Evolutionary conservation across 2,888 invertebrate species (phyloP).

Genomic region (Sturmia bella): DNA sequence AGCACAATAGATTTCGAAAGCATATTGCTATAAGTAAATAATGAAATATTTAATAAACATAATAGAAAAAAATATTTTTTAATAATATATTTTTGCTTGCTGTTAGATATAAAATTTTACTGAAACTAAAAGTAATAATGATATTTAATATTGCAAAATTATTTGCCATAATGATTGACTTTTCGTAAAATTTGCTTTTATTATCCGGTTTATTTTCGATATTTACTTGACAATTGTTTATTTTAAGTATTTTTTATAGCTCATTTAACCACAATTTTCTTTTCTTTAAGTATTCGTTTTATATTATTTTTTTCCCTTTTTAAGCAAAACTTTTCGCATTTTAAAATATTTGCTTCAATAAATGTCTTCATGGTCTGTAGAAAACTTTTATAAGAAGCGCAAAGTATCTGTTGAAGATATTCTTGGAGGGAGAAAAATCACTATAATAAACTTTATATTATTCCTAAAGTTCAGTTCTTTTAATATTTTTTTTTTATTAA

Average conservation of each 20-base stretch:
- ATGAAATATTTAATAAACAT: no score
- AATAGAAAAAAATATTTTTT: no score
- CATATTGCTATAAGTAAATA: no score
- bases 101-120: no score
- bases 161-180: background rate
- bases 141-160: constrained; percentile 10
- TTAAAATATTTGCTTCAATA: constrained; percentile 43
- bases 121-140: background rate
- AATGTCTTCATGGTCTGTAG: constrained; percentile 36
- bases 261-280: constrained; percentile 2
- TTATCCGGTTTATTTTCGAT: constrained; percentile 7
- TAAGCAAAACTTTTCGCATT: constrained; percentile 48
- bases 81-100: no score
- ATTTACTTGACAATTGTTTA: constrained; percentile 9
- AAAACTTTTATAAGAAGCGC: background rate
- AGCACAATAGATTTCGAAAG: no score
- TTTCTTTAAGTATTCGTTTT: background rate
- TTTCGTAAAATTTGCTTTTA: background rate
- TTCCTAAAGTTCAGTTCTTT: constrained; percentile 28
- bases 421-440: background rate
- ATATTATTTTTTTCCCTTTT: background rate
- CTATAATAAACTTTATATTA: constrained; percentile 45
- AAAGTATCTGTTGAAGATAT: constrained; percentile 4
- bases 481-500: background rate
- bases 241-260: background rate